A percentile compares a stretch with the other conserved stretches of the same genome.
Conservation (phyloP, 2,888 invertebrate genomes). For the Deroplatys truncata region DNA sequence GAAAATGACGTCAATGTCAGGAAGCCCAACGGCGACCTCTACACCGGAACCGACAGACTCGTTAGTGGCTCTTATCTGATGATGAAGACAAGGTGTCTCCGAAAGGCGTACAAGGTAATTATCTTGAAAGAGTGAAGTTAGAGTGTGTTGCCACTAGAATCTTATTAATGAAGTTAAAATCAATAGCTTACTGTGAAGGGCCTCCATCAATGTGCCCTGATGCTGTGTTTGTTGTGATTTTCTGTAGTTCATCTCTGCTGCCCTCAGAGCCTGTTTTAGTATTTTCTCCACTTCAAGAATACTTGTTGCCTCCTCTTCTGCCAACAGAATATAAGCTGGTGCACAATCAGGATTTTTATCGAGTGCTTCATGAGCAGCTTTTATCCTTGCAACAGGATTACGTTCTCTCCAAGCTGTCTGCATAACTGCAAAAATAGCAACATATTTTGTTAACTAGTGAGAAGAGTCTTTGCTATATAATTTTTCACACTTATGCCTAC, state of each 20-base stretch:
- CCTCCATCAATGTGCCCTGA: conserved; percentile 68
- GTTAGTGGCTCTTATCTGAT: too few species aligned
- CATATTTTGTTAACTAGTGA: neutral
- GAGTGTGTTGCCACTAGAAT: too few species aligned
- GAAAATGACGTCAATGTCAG: too few species aligned
- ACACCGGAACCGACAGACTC: too few species aligned
- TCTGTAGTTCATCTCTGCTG: conserved; percentile 75
- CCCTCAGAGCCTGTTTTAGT: conserved; percentile 75
- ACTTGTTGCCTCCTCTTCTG: conserved; percentile 94
- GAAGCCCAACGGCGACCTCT: too few species aligned
- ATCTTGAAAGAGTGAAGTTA: too few species aligned
- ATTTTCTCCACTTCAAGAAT: conserved; percentile 84
- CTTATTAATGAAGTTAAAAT: neutral
- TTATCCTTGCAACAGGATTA: conserved; percentile 84
- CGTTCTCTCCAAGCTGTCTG: conserved; percentile 95
- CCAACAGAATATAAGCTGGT: conserved; percentile 88
- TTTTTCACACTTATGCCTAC: too few species aligned
- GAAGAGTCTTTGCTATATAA: too few species aligned
- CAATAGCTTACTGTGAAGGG: conserved; percentile 56
- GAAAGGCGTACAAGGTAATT: too few species aligned
- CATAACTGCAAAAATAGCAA: conserved; percentile 59
- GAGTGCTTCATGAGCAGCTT: conserved; percentile 84
- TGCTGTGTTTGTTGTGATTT: conserved; percentile 79
- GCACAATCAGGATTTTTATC: conserved; percentile 89
- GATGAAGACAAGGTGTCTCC: too few species aligned